phyloP scores from a whole-genome alignment of 2,113 vertebrate species.

The Tyto alba region DNA sequence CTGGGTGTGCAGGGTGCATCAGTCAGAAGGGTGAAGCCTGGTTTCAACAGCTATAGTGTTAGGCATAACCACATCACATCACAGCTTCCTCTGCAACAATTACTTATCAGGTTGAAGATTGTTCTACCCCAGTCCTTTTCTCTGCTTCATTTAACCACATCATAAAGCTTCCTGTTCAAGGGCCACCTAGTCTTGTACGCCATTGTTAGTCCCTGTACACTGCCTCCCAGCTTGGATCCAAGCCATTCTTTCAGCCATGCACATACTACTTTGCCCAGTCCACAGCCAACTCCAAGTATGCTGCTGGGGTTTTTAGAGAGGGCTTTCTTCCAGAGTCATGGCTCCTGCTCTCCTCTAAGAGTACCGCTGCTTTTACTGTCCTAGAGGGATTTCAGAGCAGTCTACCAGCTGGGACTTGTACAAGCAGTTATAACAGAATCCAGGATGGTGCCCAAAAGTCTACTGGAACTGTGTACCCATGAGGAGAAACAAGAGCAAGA shows the following conservation, averaged over 20 bases:
- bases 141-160: not conserved
- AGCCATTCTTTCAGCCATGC: not conserved
- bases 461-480: not conserved
- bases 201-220: not conserved
- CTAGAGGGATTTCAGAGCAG: not conserved
- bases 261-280: not conserved
- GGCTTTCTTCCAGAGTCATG: not conserved
- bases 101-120: not conserved
- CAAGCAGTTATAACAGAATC: not conserved
- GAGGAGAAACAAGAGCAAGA: not conserved
- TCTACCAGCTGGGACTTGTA: not conserved
- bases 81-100: not conserved
- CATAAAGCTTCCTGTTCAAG: not conserved
- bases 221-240: not conserved
- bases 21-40: fast-evolving
- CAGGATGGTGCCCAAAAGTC: not conserved
- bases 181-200: not conserved
- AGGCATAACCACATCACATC: not conserved
- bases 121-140: not conserved
- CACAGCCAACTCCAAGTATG: fast-evolving
- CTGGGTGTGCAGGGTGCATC: not conserved
- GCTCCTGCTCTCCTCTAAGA: not conserved
- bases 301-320: not conserved
- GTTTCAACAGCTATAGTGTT: not conserved
- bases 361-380: not conserved